phyloP scores from a whole-genome alignment of 2,888 invertebrate genomes.

The Microplitis manilae region DNA sequence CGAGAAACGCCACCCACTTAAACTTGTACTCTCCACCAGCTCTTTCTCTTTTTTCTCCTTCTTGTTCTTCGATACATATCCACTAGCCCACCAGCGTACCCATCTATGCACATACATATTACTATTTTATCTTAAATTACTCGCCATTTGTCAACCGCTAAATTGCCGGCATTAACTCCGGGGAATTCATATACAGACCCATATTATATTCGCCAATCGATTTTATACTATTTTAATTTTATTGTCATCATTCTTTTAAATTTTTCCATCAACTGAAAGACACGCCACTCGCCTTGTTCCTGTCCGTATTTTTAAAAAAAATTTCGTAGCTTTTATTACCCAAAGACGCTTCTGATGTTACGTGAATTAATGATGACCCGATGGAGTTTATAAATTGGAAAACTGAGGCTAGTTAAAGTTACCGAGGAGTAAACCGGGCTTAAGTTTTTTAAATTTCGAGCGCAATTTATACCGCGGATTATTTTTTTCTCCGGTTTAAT shows the following conservation, averaged over 20 bases:
- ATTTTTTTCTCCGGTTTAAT: slow-evolving; percentile 15
- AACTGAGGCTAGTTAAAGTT: slow-evolving; percentile 1
- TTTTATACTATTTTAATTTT: background rate
- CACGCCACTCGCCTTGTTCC: too few species aligned
- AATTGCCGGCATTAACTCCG: background rate
- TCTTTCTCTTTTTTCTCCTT: slow-evolving; percentile 31
- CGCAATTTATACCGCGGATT: background rate
- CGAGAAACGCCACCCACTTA: slow-evolving; percentile 63
- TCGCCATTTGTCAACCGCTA: background rate
- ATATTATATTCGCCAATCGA: background rate
- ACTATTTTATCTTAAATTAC: background rate
- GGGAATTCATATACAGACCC: background rate
- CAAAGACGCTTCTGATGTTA: background rate
- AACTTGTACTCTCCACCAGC: slow-evolving; percentile 43
- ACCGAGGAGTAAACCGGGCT: background rate
- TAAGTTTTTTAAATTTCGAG: background rate
- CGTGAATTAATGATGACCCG: slow-evolving; percentile 3
- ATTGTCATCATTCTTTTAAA: background rate
- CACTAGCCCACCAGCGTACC: background rate
- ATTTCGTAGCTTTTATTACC: background rate
- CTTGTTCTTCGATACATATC: background rate
- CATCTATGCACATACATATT: slow-evolving; percentile 1
- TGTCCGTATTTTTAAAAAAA: too few species aligned
- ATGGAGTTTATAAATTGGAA: slow-evolving; percentile 19
- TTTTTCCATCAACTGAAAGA: background rate